Conservation (phyloP, 2,113 vertebrate species). For the Halcyon malimbica region DNA sequence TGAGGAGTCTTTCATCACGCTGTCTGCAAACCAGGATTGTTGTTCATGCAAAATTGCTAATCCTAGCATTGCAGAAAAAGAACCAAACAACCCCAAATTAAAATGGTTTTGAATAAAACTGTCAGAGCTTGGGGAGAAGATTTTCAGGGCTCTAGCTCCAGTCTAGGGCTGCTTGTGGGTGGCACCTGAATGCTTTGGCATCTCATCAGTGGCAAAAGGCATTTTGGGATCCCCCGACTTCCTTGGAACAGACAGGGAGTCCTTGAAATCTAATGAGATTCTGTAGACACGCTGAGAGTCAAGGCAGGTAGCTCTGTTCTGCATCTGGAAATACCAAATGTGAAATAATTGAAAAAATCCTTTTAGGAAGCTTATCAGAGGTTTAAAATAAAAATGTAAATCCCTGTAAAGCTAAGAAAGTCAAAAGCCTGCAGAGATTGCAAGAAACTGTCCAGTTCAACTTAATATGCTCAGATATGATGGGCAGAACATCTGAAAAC, state of each 20-base stretch:
- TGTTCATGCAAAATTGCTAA: not conserved
- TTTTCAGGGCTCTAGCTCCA: not conserved
- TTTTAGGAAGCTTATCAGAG: not conserved
- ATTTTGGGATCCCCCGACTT: not conserved
- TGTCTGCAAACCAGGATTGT: not conserved
- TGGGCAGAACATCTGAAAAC: not conserved
- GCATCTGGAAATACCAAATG: not conserved
- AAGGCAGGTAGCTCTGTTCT: not conserved
- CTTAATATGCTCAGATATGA: not conserved
- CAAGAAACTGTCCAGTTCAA: not conserved
- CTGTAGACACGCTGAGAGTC: not conserved
- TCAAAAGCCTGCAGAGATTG: not conserved
- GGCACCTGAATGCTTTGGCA: not conserved
- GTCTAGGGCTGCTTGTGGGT: not conserved
- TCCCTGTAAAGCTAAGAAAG: not conserved
- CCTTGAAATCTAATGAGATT: not conserved
- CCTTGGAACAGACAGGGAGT: not conserved
- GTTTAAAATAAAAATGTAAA: conserved; percentile 25
- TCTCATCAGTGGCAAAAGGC: not conserved
- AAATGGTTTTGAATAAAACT: not conserved
- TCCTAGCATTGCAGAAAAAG: not conserved
- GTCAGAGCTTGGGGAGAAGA: not conserved
- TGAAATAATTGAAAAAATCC: conserved; percentile 9
- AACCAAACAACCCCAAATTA: not conserved
- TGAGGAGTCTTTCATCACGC: not conserved